Evolutionary conservation across 2,113 vertebrate genomes (phyloP), one percentile per base, ranked within the genome.

Genomic region (Labrus mixtus): DNA sequence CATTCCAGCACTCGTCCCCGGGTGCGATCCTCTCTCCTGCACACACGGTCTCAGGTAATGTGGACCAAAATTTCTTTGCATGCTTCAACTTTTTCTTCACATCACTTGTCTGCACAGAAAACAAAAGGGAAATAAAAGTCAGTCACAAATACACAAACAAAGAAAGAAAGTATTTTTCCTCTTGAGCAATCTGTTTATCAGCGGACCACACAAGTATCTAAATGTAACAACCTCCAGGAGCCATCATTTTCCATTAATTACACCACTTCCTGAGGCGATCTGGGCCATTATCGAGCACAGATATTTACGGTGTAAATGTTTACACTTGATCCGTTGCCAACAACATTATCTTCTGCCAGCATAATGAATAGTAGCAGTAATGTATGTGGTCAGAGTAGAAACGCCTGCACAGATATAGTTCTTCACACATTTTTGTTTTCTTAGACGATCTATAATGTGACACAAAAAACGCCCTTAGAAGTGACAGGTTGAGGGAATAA

Each of bases 41-140:
- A 82, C 98, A 99, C 56, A 99, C 95, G 0, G 91, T 97, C 83
- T 95, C 95, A 36, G 97, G 97, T 62, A 99, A 95, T 6, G 96
- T 97, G 9, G 98, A 99, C 98, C 98, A 99, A 93, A 99, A 99
- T 90, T 98, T 99, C 88, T 97, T 99, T 53, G 96, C 96, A 23
- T 96, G 94, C 81, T 97, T 98, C 84, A 99, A 89, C 86, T 97
- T 98, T 90, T 97, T 97, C 92, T 98, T 99, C 76, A 99, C 97
- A 71, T 99, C 97, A 17, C 70, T 95, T 70, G 97, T 96, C 98
- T 99, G 73, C 72, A 70, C 1, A 15, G 50, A 62, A 43, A 12
- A 72, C 6, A 73, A 1, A 70, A 0, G 41, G 23, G 36, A 43
- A 2, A 19, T 50, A 39, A 11, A 36, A 9, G 39, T 76, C 15